Base-by-base conservation (phyloP, 2,797 vertebrate species). In the Sebastes glaucus region DNA sequence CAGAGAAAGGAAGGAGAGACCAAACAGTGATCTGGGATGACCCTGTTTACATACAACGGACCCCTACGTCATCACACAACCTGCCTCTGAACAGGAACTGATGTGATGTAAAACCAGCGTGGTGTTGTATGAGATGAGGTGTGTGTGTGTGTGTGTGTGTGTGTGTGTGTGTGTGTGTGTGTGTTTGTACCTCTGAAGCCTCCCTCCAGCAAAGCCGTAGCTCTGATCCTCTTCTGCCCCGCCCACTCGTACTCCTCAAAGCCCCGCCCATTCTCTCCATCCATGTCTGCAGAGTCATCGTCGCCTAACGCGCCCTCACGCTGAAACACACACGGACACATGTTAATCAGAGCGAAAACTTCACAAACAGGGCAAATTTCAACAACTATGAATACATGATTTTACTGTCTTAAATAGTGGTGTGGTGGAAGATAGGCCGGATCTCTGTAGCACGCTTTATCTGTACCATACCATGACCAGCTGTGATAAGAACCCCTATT, bases 201-300 rank as follows among this genome's bases (percentile, higher is more conserved):
- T 86, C 99, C 99, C 91, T 99, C 98, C 93, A 99, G 94, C 77
- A 99, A 96, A 61, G 98, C 97, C 0, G 98, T 99, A 28, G 98
- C 99, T 89, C 98, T 96, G 96, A 99, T 98, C 96, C 99, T 96
- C 94, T 99, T 99, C 96, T 99, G 98, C 7, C 99, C 99, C 1
- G 98, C 99, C 99, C 99, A 99, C 86, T 99, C 98, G 22, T 99
- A 99, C 84, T 99, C 99, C 82, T 99, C 99, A 77, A 99, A 99
- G 92, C 98, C 97, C 84, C 97, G 97, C 77, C 97, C 97, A 0
- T 97, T 98, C 89, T 99, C 99, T 4, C 97, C 97, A 72, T 99
- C 98, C 81, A 98, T 96, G 90, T 99, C 98, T 79, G 96, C 97
- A 1, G 98, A 97, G 87, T 99, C 99, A 1, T 99, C 99, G 53